A percentile compares a stretch with the other conserved stretches of the same genome.
Evolutionary conservation across 2,797 vertebrate species (phyloP).

Genomic region (Periparus ater): DNA sequence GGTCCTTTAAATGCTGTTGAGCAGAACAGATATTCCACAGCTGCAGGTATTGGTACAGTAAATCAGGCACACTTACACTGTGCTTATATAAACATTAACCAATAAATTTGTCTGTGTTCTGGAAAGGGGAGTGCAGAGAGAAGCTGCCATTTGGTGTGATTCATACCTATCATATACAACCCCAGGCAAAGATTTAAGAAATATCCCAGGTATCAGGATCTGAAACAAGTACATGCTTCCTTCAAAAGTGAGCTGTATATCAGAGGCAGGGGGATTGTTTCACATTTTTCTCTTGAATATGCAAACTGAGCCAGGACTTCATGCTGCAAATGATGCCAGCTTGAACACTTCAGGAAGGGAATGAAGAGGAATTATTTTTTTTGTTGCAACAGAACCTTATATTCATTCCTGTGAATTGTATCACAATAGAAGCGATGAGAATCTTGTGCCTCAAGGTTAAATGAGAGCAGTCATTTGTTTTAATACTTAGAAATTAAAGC

Average conservation of each 20-base stretch:
- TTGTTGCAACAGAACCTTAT: neutral
- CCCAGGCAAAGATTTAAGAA: neutral
- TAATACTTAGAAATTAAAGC: constrained; percentile 53
- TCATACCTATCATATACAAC: neutral
- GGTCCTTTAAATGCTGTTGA: constrained; percentile 49
- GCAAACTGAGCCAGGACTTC: neutral
- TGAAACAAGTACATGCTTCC: neutral
- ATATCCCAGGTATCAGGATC: neutral
- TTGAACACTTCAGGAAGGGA: neutral
- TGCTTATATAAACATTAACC: neutral
- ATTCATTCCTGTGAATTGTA: neutral
- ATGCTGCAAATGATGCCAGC: neutral
- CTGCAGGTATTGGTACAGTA: neutral
- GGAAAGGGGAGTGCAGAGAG: neutral
- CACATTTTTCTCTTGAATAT: neutral
- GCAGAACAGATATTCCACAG: neutral
- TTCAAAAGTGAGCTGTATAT: neutral
- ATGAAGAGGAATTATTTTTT: neutral
- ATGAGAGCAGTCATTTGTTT: constrained; percentile 51
- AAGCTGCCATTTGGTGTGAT: neutral
- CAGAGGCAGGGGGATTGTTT: neutral
- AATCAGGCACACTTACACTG: neutral
- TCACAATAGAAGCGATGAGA: neutral
- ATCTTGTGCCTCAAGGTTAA: constrained; percentile 48
- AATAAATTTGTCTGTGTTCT: neutral